Percentiles rank a stretch among this genome's conserved stretches.
Conservation (phyloP, 2,113 vertebrate species). For the Neogobius melanostomus region DNA sequence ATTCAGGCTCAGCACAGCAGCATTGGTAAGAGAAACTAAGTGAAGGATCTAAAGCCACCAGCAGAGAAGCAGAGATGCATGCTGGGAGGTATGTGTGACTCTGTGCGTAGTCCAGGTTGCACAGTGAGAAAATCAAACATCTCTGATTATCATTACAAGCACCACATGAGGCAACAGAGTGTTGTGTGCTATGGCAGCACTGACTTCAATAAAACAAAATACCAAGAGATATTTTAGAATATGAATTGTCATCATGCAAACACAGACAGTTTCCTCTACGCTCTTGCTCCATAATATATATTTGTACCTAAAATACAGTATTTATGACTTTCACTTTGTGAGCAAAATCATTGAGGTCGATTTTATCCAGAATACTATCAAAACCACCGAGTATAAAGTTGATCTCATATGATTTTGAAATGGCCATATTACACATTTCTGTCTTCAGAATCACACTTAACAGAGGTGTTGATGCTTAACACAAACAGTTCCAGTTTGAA, state of each 20-base stretch:
- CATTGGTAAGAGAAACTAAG: constrained; percentile 44
- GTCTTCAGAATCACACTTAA: background rate
- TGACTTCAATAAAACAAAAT: background rate
- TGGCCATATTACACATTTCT: background rate
- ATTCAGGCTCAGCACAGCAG: constrained; percentile 25
- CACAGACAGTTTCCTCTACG: background rate
- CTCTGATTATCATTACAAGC: constrained; percentile 14
- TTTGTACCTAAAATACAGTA: background rate
- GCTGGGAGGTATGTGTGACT: constrained; percentile 34
- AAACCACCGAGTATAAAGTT: too few relatives aligned
- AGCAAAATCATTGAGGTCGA: too few relatives aligned
- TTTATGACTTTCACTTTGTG: background rate
- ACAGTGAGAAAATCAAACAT: constrained; percentile 48
- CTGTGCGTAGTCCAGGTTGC: constrained; percentile 10
- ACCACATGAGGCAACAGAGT: constrained; percentile 7
- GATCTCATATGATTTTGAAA: background rate
- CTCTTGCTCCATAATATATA: background rate
- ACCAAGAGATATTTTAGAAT: background rate
- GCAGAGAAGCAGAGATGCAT: constrained; percentile 35
- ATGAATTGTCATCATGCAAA: background rate
- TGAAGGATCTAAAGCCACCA: constrained; percentile 44
- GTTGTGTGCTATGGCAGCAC: constrained; percentile 14
- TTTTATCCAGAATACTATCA: too few relatives aligned
- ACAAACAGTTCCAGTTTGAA: background rate
- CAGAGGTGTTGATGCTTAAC: background rate